A percentile compares a stretch with the other conserved stretches of the same genome.
phyloP scores from a whole-genome alignment of 1,140 invertebrate species.

The Linepithema humile region DNA sequence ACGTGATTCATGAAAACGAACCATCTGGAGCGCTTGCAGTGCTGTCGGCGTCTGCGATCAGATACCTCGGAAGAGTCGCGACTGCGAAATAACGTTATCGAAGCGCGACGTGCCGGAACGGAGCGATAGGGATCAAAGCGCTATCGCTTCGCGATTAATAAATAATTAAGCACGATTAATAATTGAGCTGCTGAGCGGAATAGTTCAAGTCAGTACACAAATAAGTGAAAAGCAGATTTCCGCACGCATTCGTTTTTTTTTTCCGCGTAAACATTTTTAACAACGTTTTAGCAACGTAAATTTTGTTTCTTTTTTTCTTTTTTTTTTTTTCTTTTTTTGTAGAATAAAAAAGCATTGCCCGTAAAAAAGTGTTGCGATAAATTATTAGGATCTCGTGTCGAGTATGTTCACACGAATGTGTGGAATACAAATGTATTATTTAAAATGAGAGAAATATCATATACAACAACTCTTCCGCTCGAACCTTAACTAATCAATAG shows the following conservation, averaged over 20 bases:
- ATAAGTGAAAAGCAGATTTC: neutral
- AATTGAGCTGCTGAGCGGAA: neutral
- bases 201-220: neutral
- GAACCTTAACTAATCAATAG: neutral
- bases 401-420: neutral
- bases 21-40: slow-evolving; percentile 16
- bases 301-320: too few relatives aligned
- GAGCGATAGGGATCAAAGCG: neutral
- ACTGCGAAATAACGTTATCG: slow-evolving; percentile 31
- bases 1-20: slow-evolving; percentile 50
- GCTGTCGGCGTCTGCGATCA: slow-evolving; percentile 18
- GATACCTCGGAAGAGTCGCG: slow-evolving; percentile 28
- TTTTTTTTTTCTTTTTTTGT: too few relatives aligned
- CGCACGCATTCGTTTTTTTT: too few relatives aligned
- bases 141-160: slow-evolving; percentile 15
- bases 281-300: too few relatives aligned
- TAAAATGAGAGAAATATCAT: neutral
- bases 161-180: slow-evolving; percentile 2
- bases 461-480: neutral
- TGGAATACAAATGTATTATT: neutral
- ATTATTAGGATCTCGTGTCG: neutral
- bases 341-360: too few relatives aligned
- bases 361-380: neutral
- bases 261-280: neutral
- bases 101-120: neutral